Percentiles rank a stretch among this genome's conserved stretches.
Conservation (phyloP, 2,113 vertebrate species). For the Notothenia rossii region DNA sequence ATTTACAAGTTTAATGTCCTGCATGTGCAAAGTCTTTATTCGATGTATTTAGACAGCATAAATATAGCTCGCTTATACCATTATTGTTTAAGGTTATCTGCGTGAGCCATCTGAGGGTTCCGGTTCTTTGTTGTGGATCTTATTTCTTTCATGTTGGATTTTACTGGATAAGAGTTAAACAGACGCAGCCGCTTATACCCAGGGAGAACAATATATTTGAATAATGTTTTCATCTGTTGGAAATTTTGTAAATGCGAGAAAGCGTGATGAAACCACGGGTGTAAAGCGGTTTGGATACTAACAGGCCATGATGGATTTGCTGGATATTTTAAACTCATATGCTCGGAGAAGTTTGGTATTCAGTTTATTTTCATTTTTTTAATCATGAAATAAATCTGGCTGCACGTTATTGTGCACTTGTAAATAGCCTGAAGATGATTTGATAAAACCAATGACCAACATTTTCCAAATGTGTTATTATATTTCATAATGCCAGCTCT, state of each 20-base stretch:
- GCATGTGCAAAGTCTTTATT: conserved; percentile 73
- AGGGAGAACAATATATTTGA: conserved; percentile 50
- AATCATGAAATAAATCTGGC: neutral
- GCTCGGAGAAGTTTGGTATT: neutral
- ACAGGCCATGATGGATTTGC: conserved; percentile 4
- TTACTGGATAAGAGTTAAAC: conserved; percentile 65
- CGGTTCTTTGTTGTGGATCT: conserved; percentile 69
- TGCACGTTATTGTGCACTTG: neutral
- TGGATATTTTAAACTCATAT: neutral
- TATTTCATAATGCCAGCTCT: neutral
- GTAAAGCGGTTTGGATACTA: conserved; percentile 3
- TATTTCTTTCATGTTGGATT: conserved; percentile 78
- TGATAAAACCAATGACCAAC: conserved; percentile 1
- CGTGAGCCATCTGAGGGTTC: conserved; percentile 72
- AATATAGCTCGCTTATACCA: conserved; percentile 39
- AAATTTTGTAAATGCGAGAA: conserved; percentile 40
- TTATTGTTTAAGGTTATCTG: conserved; percentile 73
- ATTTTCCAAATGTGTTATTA: neutral
- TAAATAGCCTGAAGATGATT: neutral
- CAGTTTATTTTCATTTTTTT: neutral
- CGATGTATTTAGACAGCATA: conserved; percentile 56
- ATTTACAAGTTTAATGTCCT: conserved; percentile 78
- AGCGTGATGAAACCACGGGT: conserved; percentile 5
- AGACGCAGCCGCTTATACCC: conserved; percentile 37
- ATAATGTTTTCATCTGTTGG: conserved; percentile 59